phyloP scores from a whole-genome alignment of 2,113 vertebrate genomes.

The Regulus satrapa region DNA sequence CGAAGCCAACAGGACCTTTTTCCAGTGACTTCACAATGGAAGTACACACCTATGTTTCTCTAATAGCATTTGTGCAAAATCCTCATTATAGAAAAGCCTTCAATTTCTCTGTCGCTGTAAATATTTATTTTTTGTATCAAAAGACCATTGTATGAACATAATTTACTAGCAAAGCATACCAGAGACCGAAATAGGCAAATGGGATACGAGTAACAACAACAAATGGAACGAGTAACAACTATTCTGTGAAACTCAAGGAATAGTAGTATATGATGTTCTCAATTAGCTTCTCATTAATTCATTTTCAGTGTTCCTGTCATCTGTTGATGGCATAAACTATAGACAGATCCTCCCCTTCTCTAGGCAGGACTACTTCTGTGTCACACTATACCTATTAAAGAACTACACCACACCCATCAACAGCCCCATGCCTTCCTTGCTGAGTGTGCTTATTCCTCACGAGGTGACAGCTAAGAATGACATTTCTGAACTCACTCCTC shows the following conservation, averaged over 20 bases:
- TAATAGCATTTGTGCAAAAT: background rate
- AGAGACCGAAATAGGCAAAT: background rate
- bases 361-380: background rate
- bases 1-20: background rate
- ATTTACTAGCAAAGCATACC: background rate
- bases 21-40: background rate
- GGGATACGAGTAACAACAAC: too few relatives aligned
- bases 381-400: background rate
- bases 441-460: background rate
- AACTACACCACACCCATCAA: background rate
- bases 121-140: background rate
- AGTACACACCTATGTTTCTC: background rate
- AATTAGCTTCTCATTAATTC: background rate
- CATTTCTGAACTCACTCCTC: background rate
- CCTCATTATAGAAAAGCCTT: background rate
- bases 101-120: background rate
- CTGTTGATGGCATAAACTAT: background rate
- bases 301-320: background rate
- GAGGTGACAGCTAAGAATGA: background rate
- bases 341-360: background rate
- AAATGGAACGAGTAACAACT: too few relatives aligned
- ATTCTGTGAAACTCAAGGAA: background rate
- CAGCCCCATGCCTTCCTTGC: background rate
- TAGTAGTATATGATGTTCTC: background rate
- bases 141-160: background rate